Evolutionary conservation across 1,140 invertebrate genomes (phyloP).

Genomic region (Plutomurus gul): DNA sequence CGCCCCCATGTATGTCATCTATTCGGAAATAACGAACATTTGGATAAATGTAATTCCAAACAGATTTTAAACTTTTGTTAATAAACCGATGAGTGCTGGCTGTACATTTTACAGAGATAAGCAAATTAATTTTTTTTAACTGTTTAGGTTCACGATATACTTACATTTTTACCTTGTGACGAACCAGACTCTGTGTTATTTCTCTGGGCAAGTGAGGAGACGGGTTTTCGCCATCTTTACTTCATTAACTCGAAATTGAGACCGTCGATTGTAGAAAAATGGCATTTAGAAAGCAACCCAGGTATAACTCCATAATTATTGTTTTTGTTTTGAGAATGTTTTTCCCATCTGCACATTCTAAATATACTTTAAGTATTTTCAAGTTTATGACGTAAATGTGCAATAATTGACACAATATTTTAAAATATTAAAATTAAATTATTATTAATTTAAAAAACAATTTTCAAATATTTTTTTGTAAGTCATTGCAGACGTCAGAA

Average conservation of each 20-base stretch:
- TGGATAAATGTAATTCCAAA: conserved; percentile 49
- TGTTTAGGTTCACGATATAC: conserved; percentile 75
- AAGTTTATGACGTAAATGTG: no score
- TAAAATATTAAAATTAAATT: no score
- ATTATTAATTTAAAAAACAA: not conserved
- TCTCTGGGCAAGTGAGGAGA: conserved; percentile 90
- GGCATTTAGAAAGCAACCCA: not conserved
- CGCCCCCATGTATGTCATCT: conserved; percentile 43
- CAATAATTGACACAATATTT: no score
- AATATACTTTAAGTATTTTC: no score
- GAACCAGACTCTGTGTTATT: conserved; percentile 68
- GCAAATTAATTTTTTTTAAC: not conserved
- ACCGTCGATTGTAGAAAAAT: conserved; percentile 7
- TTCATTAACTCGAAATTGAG: conserved; percentile 63
- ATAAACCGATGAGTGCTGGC: no score
- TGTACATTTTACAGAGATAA: no score
- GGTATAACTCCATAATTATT: not conserved
- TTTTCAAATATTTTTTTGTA: not conserved
- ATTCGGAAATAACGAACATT: conserved; percentile 42
- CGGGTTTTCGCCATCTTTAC: conserved; percentile 89
- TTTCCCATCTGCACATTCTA: no score
- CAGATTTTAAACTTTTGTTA: no score
- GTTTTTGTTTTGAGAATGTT: not conserved
- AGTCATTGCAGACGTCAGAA: no score
- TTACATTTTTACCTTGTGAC: conserved; percentile 76